Evolutionary conservation across 2,113 vertebrate genomes (phyloP), one percentile per base, ranked within the genome.

Genomic region (Hepsetus odoe): DNA sequence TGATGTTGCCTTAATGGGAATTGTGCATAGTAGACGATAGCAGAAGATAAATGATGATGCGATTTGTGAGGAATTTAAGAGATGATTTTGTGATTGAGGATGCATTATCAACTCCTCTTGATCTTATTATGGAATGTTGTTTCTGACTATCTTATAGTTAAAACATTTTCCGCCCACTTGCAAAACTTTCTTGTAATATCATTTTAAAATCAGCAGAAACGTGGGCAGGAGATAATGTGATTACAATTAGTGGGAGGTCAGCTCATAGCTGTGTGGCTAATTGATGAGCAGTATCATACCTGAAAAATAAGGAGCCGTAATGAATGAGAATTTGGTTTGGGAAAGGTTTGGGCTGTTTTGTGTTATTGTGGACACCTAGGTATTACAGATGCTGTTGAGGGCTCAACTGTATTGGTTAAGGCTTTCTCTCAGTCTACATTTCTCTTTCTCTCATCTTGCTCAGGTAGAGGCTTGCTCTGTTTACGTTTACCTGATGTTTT

Each of bases 1-100:
- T 82, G 51, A 80, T 66, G 70, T 82, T 85, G 83, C 83, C 83
- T 85, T 85, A 85, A 85, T 30, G 5, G 74, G 69, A 79, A 40
- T 38, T 59, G 76, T 73, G 64, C 46, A 40, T 76, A 67, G 55
- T 4, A 71, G 64, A 78, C 26, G 62, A 61, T 13, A 4, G 35
- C 4, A 12, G 46, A 49, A 5, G n/a, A 55, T 72, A 30, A n/a
- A 44, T 58, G 67, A 20, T 20, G 32, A 55, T 74, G 51, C 58
- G 42, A 42, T 26, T 49, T 71, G 49, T 70, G 72, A 56, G 18
- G 38, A 35, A 53, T 55, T 71, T 44, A n/a, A 26, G 18, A 32
- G 33, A 69, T 18, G 59, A 58, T 70, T n/a, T n/a, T 67, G 65
- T 81, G 72, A 78, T 81, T 75, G 65, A 68, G 83, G 66, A 72